phyloP scores from a whole-genome alignment of 2,797 vertebrate species.

The Allobates femoralis region DNA sequence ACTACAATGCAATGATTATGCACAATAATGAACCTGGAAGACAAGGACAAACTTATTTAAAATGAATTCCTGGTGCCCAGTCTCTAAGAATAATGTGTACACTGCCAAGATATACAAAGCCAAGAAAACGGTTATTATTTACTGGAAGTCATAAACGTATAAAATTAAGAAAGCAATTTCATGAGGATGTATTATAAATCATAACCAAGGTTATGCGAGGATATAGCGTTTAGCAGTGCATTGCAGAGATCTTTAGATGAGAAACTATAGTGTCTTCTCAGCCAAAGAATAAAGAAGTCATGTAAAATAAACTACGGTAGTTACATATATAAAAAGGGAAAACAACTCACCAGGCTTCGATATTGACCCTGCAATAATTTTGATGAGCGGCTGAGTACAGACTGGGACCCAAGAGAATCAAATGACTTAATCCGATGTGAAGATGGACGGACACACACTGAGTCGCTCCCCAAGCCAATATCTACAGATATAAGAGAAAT shows the following conservation, averaged over 20 bases:
- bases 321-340: background rate
- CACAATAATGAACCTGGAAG: background rate
- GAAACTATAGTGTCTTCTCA: too few relatives aligned
- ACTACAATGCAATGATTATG: background rate
- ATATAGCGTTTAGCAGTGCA: background rate
- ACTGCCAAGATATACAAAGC: background rate
- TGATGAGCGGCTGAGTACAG: slow-evolving; percentile 87
- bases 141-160: background rate
- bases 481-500: slow-evolving; percentile 74
- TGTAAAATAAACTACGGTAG: background rate
- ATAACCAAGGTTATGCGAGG: background rate
- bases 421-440: slow-evolving; percentile 96
- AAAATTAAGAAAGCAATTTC: background rate
- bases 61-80: background rate
- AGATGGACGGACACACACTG: slow-evolving; percentile 89
- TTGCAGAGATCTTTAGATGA: background rate
- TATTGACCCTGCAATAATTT: slow-evolving; percentile 94
- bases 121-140: background rate
- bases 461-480: slow-evolving; percentile 92
- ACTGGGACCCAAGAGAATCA: slow-evolving; percentile 90
- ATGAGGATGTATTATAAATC: background rate
- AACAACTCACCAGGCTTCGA: slow-evolving; percentile 91
- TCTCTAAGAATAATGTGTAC: background rate
- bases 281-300: background rate
- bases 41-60: background rate